These are phyloP conservation scores for Falco naumanni DNA, from an alignment of 2,797 vertebrate species.

Conservation along the genomic window DNA sequence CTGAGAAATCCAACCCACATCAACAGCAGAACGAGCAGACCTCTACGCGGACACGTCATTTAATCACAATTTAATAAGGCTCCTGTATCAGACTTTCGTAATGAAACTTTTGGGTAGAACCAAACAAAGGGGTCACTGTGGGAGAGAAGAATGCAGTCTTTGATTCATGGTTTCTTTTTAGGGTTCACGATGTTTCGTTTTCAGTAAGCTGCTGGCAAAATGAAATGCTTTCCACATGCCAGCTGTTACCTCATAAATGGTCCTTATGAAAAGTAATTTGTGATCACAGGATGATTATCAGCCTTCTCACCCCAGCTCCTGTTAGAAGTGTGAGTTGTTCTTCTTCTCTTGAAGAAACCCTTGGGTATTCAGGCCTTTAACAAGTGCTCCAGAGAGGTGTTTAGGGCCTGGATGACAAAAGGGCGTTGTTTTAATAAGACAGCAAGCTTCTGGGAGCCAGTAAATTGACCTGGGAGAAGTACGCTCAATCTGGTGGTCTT, in stretches of 20 bases:
- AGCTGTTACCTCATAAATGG: slow-evolving; percentile 59
- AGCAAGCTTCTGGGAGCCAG: not conserved
- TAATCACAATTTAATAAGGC: slow-evolving; percentile 69
- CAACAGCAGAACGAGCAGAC: slow-evolving; percentile 12
- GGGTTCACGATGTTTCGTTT: slow-evolving; percentile 4
- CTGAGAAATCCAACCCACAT: slow-evolving; percentile 50
- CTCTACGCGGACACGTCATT: slow-evolving; percentile 17
- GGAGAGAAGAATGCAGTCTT: slow-evolving; percentile 66
- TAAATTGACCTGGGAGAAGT: not conserved
- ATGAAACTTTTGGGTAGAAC: slow-evolving; percentile 58
- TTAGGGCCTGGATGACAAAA: slow-evolving; percentile 6
- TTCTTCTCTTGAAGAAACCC: not conserved
- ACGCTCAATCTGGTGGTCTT: not conserved
- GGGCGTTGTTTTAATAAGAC: not conserved
- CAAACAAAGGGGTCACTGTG: slow-evolving; percentile 67
- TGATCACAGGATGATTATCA: slow-evolving; percentile 55
- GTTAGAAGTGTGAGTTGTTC: not conserved
- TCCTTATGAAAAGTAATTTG: slow-evolving; percentile 53
- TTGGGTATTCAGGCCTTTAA: not conserved
- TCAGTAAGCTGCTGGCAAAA: slow-evolving; percentile 31
- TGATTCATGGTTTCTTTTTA: slow-evolving; percentile 45
- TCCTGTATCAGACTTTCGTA: slow-evolving; percentile 62
- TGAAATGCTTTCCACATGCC: slow-evolving; percentile 38
- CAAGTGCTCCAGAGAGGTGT: not conserved
- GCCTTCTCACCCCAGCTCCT: slow-evolving; percentile 16